phyloP scores from a whole-genome alignment of 2,888 invertebrate genomes.

The Temnothorax rugatulus region DNA sequence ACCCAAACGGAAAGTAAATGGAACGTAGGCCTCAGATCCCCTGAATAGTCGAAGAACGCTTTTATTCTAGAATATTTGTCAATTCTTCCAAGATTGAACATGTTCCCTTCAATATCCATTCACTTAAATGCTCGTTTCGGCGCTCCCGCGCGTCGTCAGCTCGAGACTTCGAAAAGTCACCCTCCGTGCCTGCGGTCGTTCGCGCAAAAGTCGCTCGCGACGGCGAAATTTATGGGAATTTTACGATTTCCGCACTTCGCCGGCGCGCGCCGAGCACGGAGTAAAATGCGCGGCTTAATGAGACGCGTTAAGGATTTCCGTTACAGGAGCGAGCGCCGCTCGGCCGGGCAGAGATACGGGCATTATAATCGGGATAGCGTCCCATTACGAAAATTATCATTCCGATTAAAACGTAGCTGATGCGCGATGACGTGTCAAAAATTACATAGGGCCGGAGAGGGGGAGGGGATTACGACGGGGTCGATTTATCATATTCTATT shows the following conservation, averaged over 20 bases:
- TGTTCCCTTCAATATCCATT: not conserved
- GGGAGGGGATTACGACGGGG: not conserved
- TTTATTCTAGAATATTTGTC: not conserved
- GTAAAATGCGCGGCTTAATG: conserved; percentile 31
- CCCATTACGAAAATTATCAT: conserved; percentile 29
- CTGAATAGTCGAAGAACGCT: not conserved
- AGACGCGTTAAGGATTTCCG: conserved; percentile 58
- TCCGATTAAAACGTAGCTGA: conserved; percentile 14
- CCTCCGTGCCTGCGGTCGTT: conserved; percentile 1
- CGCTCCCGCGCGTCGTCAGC: not conserved
- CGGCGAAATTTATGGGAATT: conserved; percentile 56
- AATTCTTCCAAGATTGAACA: not conserved
- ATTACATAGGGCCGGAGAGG: not conserved
- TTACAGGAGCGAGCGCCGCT: not conserved
- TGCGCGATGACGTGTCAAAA: conserved; percentile 29
- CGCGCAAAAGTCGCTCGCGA: conserved; percentile 35
- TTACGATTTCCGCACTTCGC: conserved; percentile 58
- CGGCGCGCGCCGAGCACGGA: conserved; percentile 15
- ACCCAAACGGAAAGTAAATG: conserved; percentile 11
- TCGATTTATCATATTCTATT: conserved; percentile 39
- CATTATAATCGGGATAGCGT: not conserved
- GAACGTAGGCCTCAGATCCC: not conserved
- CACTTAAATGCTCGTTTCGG: not conserved
- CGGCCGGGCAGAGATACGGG: not conserved
- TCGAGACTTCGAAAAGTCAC: not conserved